Evolutionary conservation across 37 sponge, comb jelly and placozoan genomes (phyloP), one percentile per base, ranked within the genome.

Genomic region (Agelas oroides): DNA sequence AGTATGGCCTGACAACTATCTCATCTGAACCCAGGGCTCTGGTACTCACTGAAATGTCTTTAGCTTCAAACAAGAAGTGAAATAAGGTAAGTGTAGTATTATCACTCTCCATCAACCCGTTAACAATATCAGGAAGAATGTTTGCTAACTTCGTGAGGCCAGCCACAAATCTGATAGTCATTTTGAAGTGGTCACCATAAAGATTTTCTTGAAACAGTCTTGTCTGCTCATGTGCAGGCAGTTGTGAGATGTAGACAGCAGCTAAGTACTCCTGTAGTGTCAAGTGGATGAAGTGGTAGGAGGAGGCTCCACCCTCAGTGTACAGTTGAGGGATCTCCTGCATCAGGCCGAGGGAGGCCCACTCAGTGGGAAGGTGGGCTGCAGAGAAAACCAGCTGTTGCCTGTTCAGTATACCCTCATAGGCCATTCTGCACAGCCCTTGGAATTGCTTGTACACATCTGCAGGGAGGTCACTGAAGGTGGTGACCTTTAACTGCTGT

Each of bases 281-380:
- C 14, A 33, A 28, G 68, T 67, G 68, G 33, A 28, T 30, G 68
- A 67, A 67, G 27, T 67, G 27, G 68, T 67, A 67, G 32, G 68
- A 67, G 32, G 33, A 30, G 31, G 27, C 68, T 67, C 27, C 34
- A 12, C 68, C 68, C 34, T 67, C 34, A 5, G 27, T 34, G 68
- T 67, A 67, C 27, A 67, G 33, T 34, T 67, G 68, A 30, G 68
- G 68, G 68, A 67, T 34, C 27, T 18, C 33, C 68, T 67, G 68
- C 68, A 67, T 30, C 8, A 46, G 46, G 8, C 46, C 46, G 46
- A 46, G 46, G 3, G 68, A 28, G 68, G 33, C 31, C 34, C 1
- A 67, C 14, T 14, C 34, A 33, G 68, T 14, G 46, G 33, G 33
- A 67, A 30, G 20, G 33, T 34, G 11, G 11, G 33, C 19, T 31